These are phyloP conservation scores for Sympetrum striolatum DNA, from an alignment of 2,888 invertebrate genomes.

Conservation along the genomic window DNA sequence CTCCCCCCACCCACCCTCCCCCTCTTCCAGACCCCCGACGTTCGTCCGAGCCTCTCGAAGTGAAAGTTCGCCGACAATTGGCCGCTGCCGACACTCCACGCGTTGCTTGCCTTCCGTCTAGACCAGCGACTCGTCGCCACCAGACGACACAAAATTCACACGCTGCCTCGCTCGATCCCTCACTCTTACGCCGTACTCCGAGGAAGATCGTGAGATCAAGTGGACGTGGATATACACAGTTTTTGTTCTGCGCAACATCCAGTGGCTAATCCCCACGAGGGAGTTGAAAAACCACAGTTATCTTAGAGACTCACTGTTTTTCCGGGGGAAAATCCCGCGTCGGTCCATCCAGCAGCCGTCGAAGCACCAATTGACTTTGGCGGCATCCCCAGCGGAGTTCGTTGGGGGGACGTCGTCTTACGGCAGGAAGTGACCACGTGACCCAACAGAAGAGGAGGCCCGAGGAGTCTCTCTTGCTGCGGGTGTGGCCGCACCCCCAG, in stretches of 20 bases:
- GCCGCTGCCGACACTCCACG: slow-evolving; percentile 42
- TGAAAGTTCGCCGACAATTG: slow-evolving; percentile 44
- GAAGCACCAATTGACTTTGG: background rate
- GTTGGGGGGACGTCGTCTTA: background rate
- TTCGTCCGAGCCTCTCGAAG: slow-evolving; percentile 34
- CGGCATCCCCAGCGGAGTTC: background rate
- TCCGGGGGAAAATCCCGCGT: background rate
- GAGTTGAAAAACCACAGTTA: background rate
- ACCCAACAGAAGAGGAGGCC: background rate
- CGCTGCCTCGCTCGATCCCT: background rate
- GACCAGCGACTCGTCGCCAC: slow-evolving; percentile 17
- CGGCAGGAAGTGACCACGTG: slow-evolving; percentile 16
- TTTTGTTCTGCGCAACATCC: background rate
- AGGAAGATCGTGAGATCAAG: background rate
- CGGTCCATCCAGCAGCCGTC: background rate
- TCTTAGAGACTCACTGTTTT: background rate
- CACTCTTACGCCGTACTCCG: background rate
- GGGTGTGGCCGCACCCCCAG: background rate
- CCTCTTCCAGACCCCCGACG: slow-evolving; percentile 20
- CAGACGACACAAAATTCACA: slow-evolving; percentile 25
- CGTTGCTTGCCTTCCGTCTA: slow-evolving; percentile 43
- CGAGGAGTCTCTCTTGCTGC: background rate
- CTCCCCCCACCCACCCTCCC: background rate
- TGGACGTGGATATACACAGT: background rate
- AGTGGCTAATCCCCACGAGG: background rate